Conservation (phyloP, 2,113 vertebrate genomes). For the Myiopsitta monachus region DNA sequence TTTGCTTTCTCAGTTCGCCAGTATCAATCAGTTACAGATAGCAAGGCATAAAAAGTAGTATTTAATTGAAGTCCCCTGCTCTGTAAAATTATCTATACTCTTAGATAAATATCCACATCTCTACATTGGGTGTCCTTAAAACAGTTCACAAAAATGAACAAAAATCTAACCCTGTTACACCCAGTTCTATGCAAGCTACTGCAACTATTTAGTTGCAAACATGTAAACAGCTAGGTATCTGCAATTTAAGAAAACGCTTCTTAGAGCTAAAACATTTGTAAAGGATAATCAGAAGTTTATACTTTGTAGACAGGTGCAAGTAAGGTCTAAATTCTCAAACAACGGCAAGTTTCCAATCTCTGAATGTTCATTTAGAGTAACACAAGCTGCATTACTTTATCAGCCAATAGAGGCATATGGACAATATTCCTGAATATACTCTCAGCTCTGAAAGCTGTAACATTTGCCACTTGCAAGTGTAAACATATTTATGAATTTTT, state of each 20-base stretch:
- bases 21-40: constrained; percentile 68
- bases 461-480: constrained; percentile 54
- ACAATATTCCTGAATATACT: constrained; percentile 53
- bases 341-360: constrained; percentile 61
- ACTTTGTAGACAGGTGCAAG: constrained; percentile 22
- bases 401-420: constrained; percentile 74
- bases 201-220: background rate
- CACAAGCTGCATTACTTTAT: constrained; percentile 43
- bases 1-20: background rate
- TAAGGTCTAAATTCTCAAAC: constrained; percentile 58
- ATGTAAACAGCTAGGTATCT: background rate
- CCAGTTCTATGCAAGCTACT: background rate
- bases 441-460: constrained; percentile 52
- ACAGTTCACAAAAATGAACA: constrained; percentile 22
- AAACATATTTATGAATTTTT: constrained; percentile 66
- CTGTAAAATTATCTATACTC: constrained; percentile 32
- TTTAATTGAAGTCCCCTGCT: constrained; percentile 51
- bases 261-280: background rate
- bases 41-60: background rate
- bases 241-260: background rate
- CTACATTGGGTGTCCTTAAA: background rate
- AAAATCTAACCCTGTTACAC: background rate
- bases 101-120: constrained; percentile 25
- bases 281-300: constrained; percentile 48
- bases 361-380: constrained; percentile 73